Evolutionary conservation across 2,888 invertebrate genomes (phyloP), one percentile per base, ranked within the genome.

Genomic region (Sinelater perroti): DNA sequence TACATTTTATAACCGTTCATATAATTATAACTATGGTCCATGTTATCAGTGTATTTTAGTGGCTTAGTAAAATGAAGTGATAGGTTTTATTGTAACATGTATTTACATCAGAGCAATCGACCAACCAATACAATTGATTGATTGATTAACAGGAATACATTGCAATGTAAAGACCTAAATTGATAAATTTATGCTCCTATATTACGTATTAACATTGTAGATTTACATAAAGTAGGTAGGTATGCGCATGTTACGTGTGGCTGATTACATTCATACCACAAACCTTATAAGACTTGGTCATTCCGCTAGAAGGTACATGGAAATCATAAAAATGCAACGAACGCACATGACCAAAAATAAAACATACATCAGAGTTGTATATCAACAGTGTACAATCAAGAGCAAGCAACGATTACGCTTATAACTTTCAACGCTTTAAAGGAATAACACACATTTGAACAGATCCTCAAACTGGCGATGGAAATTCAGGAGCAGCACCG

Each of bases 41-140:
- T 60, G 46, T 56, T 24, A 52, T 52, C 33, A 56, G 35, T 52
- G 42, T 56, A 47, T 53, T 36, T 44, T 47, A 55, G 51, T 50
- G 59, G 50, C 42, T 40, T 54, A 30, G 58, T 52, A 55, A 66
- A 63, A 60, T 59, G 60, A 66, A 58, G 60, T 61, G 62, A 59
- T 66, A 66, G 58, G 62, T 61, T 69, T 67, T 70, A 67, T 69
- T 71, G 70, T 70, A 70, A 71, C 71, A 68, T 68, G 67, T 70
- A 71, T 71, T 67, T 71, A 71, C 71, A 71, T 67, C 64, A 69
- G 69, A 67, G 68, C 65, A 64, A 62, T 64, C 58, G 52, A 61
- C 45, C 67, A 64, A 66, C 64, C 63, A 64, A 64, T 52, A 58
- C 62, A 61, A 49, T 51, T 65, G 63, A 64, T 68, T 64, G 56